phyloP scores from a whole-genome alignment of 2,888 invertebrate genomes.

The Caenorhabditis plicata region DNA sequence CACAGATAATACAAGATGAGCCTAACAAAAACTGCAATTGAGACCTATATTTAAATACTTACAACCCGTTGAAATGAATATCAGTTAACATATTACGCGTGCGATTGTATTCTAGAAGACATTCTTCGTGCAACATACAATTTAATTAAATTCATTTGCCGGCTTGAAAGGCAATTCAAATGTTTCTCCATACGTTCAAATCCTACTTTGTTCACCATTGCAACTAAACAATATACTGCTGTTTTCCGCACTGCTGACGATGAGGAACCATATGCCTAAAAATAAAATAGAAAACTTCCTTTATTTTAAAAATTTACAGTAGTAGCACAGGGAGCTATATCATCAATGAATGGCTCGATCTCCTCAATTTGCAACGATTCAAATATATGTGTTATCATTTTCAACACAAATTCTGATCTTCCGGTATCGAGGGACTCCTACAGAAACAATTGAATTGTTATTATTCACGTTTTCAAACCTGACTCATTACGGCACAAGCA shows the following conservation, averaged over 20 bases:
- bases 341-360: conserved; percentile 17
- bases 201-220: conserved; percentile 34
- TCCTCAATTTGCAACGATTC: conserved; percentile 19
- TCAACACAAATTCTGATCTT: conserved; percentile 15
- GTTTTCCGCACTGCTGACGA: conserved; percentile 24
- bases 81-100: conserved; percentile 11
- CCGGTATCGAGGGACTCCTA: conserved; percentile 16
- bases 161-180: conserved; percentile 6
- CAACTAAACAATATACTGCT: conserved; percentile 27
- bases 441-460: not conserved
- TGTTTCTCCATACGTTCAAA: conserved; percentile 15
- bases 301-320: no score
- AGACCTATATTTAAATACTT: no score
- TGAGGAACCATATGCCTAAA: conserved; percentile 18
- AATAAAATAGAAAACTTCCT: no score
- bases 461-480: no score
- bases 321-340: conserved; percentile 21
- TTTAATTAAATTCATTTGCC: conserved; percentile 22
- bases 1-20: no score
- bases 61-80: no score
- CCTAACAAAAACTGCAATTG: no score
- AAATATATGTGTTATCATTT: conserved; percentile 27
- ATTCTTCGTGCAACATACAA: conserved; percentile 24
- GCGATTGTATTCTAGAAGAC: conserved; percentile 25
- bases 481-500: conserved; percentile 15